phyloP scores from a whole-genome alignment of 1,140 invertebrate genomes.

The Bombus affinis region DNA sequence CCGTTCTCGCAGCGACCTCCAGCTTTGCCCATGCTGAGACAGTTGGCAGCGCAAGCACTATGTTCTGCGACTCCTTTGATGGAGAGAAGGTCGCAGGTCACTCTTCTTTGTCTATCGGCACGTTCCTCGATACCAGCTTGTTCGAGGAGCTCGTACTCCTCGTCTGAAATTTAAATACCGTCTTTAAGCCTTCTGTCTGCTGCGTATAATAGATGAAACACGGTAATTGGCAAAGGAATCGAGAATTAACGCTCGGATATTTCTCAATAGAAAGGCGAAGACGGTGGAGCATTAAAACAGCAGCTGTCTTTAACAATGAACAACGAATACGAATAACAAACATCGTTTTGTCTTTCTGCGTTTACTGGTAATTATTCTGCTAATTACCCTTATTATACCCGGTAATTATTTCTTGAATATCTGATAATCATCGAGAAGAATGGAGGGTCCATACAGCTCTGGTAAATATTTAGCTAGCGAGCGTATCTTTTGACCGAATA shows the following conservation, averaged over 20 bases:
- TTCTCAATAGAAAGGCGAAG: background rate
- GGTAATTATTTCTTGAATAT: background rate
- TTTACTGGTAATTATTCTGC: too few relatives aligned
- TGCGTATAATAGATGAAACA: background rate
- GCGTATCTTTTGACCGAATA: too few relatives aligned
- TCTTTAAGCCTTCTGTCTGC: too few relatives aligned
- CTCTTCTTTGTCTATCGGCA: constrained; percentile 60
- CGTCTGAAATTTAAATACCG: constrained; percentile 2
- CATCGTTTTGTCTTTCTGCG: too few relatives aligned
- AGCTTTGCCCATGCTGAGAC: constrained; percentile 69
- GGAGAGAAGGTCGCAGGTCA: constrained; percentile 73
- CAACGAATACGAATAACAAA: too few relatives aligned
- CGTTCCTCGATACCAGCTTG: constrained; percentile 27
- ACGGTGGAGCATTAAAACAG: background rate
- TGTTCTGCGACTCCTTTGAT: constrained; percentile 57
- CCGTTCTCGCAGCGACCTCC: constrained; percentile 59
- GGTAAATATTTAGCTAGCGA: too few relatives aligned
- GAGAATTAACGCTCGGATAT: background rate
- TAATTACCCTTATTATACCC: too few relatives aligned
- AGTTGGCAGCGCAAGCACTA: constrained; percentile 73
- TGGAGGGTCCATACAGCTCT: too few relatives aligned
- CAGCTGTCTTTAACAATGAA: background rate
- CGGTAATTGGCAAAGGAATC: background rate
- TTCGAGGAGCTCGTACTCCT: background rate
- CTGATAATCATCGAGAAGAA: background rate